These are phyloP conservation scores for Chrysolina americana DNA, from an alignment of 2,888 invertebrate species.

Conservation along the genomic window DNA sequence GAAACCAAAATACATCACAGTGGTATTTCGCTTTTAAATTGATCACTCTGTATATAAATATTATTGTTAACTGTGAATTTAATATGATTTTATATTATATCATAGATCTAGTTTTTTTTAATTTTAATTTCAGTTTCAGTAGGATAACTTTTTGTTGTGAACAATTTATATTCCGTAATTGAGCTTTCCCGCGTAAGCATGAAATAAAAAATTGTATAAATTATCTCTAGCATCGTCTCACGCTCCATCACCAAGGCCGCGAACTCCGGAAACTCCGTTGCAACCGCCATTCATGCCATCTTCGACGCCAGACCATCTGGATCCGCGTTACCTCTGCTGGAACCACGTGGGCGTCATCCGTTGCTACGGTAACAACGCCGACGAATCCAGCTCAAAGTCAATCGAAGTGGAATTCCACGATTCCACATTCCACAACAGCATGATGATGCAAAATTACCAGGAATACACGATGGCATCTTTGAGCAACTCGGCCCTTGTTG, in stretches of 20 bases:
- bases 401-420: slow-evolving; percentile 98
- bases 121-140: too few relatives aligned
- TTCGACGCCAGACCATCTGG: slow-evolving; percentile 87
- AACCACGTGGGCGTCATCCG: slow-evolving; percentile 94
- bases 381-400: slow-evolving; percentile 73
- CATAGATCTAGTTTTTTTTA: too few relatives aligned
- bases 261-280: slow-evolving; percentile 72
- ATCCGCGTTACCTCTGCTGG: slow-evolving; percentile 84
- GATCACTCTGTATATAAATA: too few relatives aligned
- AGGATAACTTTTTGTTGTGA: too few relatives aligned
- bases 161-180: too few relatives aligned
- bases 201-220: neutral
- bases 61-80: too few relatives aligned
- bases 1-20: too few relatives aligned
- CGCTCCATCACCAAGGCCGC: slow-evolving; percentile 62
- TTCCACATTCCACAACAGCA: slow-evolving; percentile 87
- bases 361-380: slow-evolving; percentile 82
- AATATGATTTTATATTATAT: too few relatives aligned
- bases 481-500: slow-evolving; percentile 82
- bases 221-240: slow-evolving; percentile 58
- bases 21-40: too few relatives aligned
- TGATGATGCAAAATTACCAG: slow-evolving; percentile 89
- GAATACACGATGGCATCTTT: slow-evolving; percentile 92
- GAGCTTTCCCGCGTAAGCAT: too few relatives aligned
- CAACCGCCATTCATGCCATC: slow-evolving; percentile 94